Conservation (phyloP, 2,113 vertebrate species). For the Solenodon paradoxus region DNA sequence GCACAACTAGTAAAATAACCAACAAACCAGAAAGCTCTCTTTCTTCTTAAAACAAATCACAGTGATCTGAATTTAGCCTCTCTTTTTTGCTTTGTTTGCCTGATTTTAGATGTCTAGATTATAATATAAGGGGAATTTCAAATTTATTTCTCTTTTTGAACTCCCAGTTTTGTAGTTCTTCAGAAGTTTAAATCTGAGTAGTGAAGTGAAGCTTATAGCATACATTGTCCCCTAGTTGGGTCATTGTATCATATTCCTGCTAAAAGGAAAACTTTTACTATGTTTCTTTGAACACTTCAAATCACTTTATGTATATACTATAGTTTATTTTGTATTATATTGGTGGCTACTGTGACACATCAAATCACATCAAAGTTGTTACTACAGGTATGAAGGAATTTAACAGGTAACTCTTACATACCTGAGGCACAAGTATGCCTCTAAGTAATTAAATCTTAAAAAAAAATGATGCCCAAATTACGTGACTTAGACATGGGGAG, state of each 20-base stretch:
- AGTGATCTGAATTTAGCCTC: background rate
- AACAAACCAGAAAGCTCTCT: background rate
- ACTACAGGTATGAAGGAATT: background rate
- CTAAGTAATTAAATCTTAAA: background rate
- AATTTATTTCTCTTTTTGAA: background rate
- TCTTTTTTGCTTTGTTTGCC: background rate
- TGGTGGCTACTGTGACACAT: background rate
- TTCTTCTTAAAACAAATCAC: background rate
- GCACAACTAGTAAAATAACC: background rate
- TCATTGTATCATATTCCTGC: background rate
- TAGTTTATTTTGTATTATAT: background rate
- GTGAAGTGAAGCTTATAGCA: background rate
- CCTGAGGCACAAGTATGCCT: background rate
- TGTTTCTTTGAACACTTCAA: conserved; percentile 33
- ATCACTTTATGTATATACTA: background rate
- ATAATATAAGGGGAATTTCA: background rate
- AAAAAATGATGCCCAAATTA: background rate
- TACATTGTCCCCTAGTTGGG: background rate
- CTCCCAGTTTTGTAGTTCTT: background rate
- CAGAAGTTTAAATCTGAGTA: background rate
- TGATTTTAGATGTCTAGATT: background rate
- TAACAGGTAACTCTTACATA: background rate
- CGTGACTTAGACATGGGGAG: background rate
- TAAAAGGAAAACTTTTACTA: background rate
- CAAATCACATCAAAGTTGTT: background rate